Evolutionary conservation across 2,113 vertebrate genomes (phyloP).

Genomic region (Apus apus): DNA sequence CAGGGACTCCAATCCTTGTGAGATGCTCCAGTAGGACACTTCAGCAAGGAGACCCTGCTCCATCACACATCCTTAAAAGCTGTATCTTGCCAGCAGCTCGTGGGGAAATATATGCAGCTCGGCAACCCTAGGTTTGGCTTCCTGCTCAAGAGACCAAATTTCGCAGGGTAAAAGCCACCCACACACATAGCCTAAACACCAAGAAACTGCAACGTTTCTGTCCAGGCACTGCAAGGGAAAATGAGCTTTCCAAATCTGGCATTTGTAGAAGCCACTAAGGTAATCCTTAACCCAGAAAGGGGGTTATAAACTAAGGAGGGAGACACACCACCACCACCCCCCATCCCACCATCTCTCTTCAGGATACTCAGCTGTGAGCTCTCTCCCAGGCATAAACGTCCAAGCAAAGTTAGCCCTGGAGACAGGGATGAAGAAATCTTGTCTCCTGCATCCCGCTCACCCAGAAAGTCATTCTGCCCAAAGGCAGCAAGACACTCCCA

Average conservation of each 20-base stretch:
- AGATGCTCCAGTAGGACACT: neutral
- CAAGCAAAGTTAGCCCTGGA: neutral
- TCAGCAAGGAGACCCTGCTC: neutral
- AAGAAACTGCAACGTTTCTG: neutral
- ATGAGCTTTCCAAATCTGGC: neutral
- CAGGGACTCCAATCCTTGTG: fast-evolving
- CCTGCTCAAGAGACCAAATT: neutral
- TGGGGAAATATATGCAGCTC: neutral
- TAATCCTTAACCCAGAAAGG: neutral
- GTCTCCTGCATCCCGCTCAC: neutral
- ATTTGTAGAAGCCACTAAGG: neutral
- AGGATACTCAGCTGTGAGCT: neutral
- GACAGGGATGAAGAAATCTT: neutral
- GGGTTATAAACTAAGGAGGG: neutral
- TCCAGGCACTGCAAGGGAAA: neutral
- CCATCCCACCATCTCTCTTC: neutral
- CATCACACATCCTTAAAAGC: neutral
- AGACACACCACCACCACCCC: fast-evolving
- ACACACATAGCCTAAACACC: neutral
- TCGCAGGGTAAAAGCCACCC: neutral
- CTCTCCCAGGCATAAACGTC: neutral
- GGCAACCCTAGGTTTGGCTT: neutral
- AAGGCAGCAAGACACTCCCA: neutral
- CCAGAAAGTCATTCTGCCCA: neutral
- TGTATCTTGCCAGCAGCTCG: neutral